These are phyloP conservation scores for Anoplophora glabripennis DNA, from an alignment of 1,140 invertebrate genomes.

Conservation along the genomic window DNA sequence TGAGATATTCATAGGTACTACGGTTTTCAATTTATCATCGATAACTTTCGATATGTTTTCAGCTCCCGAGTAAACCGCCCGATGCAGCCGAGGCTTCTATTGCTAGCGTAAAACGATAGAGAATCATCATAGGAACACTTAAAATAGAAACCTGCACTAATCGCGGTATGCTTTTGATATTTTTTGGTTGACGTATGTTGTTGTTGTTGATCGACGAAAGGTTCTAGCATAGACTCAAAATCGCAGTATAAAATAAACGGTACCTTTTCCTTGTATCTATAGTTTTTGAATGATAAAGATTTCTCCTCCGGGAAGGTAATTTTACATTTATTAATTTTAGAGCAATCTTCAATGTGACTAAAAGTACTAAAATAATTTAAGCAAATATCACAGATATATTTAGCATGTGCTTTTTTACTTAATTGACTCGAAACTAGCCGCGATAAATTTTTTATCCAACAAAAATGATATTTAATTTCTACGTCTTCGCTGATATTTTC, in stretches of 20 bases:
- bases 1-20: constrained; percentile 16
- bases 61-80: background rate
- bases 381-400: constrained; percentile 33
- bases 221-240: constrained; percentile 38
- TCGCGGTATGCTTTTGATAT: constrained; percentile 10
- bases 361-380: constrained; percentile 26
- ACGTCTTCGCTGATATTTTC: background rate
- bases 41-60: background rate
- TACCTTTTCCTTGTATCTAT: constrained; percentile 26
- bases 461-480: constrained; percentile 19
- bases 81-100: constrained; percentile 8
- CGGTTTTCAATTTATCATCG: background rate
- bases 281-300: constrained; percentile 8
- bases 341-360: constrained; percentile 25
- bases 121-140: constrained; percentile 15
- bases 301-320: constrained; percentile 28
- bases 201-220: background rate
- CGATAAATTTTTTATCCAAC: constrained; percentile 27
- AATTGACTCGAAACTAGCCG: constrained; percentile 17
- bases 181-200: background rate
- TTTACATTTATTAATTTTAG: constrained; percentile 18
- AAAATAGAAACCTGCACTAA: constrained; percentile 9
- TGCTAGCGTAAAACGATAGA: constrained; percentile 6
- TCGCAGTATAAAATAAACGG: constrained; percentile 44
- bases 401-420: constrained; percentile 17